Evolutionary conservation across 2,797 vertebrate genomes (phyloP), one percentile per base, ranked within the genome.

Genomic region (Gymnoscopelus microlampas): DNA sequence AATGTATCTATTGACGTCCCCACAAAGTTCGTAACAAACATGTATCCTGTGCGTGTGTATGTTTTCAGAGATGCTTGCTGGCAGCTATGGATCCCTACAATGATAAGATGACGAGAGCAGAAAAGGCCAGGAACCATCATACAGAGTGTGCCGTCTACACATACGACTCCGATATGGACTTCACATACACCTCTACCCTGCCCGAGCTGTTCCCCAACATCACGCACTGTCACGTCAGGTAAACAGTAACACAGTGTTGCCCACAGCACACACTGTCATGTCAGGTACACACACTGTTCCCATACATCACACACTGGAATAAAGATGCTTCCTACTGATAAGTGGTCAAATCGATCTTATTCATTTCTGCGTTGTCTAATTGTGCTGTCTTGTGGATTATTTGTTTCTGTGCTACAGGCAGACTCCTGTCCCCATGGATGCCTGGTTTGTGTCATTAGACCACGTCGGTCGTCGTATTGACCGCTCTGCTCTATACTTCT

Each of bases 21-120:
- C 8, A 8, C 39, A 44, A 2, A 9, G 39, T 44, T 44, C 0
- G 7, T 44, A 10, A 44, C 39, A 44, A 44, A 44, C 39, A 35
- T 35, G 7, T 44, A 6, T 44, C 8, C 39, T 44, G 26, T 56
- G 7, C 60, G 35, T 65, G 54, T 63, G 6, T 70, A 29, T 65
- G 9, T 79, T 74, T 87, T 78, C 87, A 99, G 98, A 95, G 89
- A 80, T 91, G 87, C 66, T 85, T 99, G 73, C 92, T 99, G 65
- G 94, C 96, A 79, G 97, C 97, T n/a, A 99, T 99, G 97, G 95
- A 96, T 3, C 75, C 88, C 8, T 95, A 89, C 85, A 95, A 93
- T 67, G 80, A 91, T 15, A 89, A 87, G 39, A 77, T 99, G 85
- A 95, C 91, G 15, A 91, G 93, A 74, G 94, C 92, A 6, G 98